Conservation (phyloP, 2,888 invertebrate species). For the Nomada lathburiana region DNA sequence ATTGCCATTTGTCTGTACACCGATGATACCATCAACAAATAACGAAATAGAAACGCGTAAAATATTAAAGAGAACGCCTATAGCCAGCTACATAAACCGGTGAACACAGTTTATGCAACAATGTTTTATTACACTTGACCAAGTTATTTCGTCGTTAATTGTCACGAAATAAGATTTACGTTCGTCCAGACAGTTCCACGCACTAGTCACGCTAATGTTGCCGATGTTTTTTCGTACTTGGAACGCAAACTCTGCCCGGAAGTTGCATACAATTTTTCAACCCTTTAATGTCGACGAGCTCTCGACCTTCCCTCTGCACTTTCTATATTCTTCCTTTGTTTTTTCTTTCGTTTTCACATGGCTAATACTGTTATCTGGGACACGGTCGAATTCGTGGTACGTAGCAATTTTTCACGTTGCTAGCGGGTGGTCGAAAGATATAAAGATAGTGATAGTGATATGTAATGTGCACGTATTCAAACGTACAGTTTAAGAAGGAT, state of each 20-base stretch:
- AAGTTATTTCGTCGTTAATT: conserved; percentile 58
- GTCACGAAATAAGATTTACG: conserved; percentile 63
- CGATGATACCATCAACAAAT: not conserved
- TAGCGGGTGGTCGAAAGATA: not conserved
- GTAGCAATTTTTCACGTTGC: not conserved
- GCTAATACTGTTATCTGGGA: not conserved
- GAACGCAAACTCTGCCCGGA: conserved; percentile 15
- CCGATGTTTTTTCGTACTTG: conserved; percentile 20
- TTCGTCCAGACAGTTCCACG: conserved; percentile 23
- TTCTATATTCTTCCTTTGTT: not conserved
- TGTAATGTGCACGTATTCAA: not conserved
- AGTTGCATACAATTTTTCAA: conserved; percentile 20
- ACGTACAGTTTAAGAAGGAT: not conserved
- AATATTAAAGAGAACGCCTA: not conserved
- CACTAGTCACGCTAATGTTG: conserved; percentile 47
- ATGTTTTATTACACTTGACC: conserved; percentile 41
- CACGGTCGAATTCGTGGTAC: conserved; percentile 9
- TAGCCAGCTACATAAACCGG: not conserved
- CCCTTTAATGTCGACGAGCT: not conserved
- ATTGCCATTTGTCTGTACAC: conserved; percentile 1
- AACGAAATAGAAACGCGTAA: not conserved
- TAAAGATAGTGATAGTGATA: not conserved
- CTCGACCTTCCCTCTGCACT: not conserved
- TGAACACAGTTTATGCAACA: conserved; percentile 1
- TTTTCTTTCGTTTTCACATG: not conserved